Percentiles rank a stretch among this genome's conserved stretches.
Conservation (phyloP, 2,888 invertebrate genomes). For the Diadegma fenestrale region DNA sequence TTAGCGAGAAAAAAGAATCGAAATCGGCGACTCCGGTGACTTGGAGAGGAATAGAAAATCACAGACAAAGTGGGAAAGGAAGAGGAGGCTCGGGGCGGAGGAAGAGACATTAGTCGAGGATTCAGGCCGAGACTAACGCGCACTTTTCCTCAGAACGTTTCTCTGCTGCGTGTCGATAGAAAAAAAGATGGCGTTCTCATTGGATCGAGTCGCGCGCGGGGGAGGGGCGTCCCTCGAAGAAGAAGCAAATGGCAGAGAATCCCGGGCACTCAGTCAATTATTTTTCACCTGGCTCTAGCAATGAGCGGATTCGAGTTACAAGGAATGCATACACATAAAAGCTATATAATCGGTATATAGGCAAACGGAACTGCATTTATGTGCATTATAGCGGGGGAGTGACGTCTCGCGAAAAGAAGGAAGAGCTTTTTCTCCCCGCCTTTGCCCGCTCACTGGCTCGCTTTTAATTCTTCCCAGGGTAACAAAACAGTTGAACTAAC, state of each 20-base stretch:
- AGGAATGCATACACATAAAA: slow-evolving; percentile 32
- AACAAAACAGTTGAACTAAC: not conserved
- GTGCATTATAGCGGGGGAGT: slow-evolving; percentile 20
- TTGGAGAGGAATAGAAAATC: slow-evolving; percentile 49
- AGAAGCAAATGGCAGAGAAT: slow-evolving; percentile 45
- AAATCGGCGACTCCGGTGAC: slow-evolving; percentile 3
- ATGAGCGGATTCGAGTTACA: slow-evolving; percentile 36
- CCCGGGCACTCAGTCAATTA: slow-evolving; percentile 55
- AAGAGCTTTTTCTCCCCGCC: not conserved
- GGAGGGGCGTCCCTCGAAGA: slow-evolving; percentile 26
- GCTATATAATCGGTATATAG: slow-evolving; percentile 3
- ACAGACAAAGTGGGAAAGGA: slow-evolving; percentile 6
- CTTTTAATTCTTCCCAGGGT: not conserved
- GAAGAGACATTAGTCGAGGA: slow-evolving; percentile 81
- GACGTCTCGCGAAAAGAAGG: slow-evolving; percentile 16
- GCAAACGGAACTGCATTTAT: slow-evolving; percentile 27
- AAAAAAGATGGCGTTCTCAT: slow-evolving; percentile 62
- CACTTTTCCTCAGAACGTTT: slow-evolving; percentile 84
- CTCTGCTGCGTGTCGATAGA: slow-evolving; percentile 71
- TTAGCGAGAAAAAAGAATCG: slow-evolving; percentile 57
- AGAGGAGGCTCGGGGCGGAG: slow-evolving; percentile 48
- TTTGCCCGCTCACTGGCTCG: slow-evolving; percentile 7
- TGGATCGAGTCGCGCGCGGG: slow-evolving; percentile 16
- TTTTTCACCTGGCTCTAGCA: slow-evolving; percentile 59
- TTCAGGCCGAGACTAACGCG: slow-evolving; percentile 85